phyloP scores from a whole-genome alignment of 23 tunicate species.

The Trididemnum nubilum region DNA sequence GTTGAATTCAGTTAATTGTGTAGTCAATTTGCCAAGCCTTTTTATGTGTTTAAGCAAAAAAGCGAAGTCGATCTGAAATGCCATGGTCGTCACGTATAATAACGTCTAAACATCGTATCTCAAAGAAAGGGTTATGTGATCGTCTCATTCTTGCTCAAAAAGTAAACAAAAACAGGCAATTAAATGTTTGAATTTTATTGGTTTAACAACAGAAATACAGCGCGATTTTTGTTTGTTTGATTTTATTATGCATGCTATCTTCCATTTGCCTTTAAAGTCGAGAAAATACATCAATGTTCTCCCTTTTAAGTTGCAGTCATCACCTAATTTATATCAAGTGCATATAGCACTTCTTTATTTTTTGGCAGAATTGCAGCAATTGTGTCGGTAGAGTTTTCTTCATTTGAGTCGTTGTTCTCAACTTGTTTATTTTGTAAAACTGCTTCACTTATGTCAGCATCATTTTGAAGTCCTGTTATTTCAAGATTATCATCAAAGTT shows the following conservation, averaged over 20 bases:
- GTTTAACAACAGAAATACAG: slow-evolving; percentile 3
- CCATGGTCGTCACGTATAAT: too few relatives aligned
- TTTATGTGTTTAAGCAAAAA: too few relatives aligned
- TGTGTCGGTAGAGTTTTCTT: slow-evolving; percentile 16
- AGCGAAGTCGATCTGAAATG: too few relatives aligned
- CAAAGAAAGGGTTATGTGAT: too few relatives aligned
- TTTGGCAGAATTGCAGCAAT: slow-evolving; percentile 11
- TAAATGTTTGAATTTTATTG: too few relatives aligned
- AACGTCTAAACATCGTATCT: too few relatives aligned
- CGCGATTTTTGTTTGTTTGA: slow-evolving; percentile 23
- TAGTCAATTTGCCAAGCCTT: too few relatives aligned
- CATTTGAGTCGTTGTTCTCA: not conserved
- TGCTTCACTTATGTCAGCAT: slow-evolving; percentile 21
- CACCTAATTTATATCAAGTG: slow-evolving; percentile 37
- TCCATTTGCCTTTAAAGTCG: slow-evolving; percentile 4
- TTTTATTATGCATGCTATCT: slow-evolving; percentile 19
- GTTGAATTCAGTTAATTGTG: too few relatives aligned
- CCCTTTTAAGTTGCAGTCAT: slow-evolving; percentile 24
- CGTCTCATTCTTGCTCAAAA: too few relatives aligned
- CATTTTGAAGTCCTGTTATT: slow-evolving; percentile 19
- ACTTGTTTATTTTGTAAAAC: slow-evolving; percentile 23
- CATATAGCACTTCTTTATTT: slow-evolving; percentile 15
- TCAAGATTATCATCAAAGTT: slow-evolving; percentile 19
- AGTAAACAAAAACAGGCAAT: too few relatives aligned
- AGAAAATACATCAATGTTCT: slow-evolving; percentile 5